Conservation (phyloP, 2,888 invertebrate species). For the Apantesis nais region DNA sequence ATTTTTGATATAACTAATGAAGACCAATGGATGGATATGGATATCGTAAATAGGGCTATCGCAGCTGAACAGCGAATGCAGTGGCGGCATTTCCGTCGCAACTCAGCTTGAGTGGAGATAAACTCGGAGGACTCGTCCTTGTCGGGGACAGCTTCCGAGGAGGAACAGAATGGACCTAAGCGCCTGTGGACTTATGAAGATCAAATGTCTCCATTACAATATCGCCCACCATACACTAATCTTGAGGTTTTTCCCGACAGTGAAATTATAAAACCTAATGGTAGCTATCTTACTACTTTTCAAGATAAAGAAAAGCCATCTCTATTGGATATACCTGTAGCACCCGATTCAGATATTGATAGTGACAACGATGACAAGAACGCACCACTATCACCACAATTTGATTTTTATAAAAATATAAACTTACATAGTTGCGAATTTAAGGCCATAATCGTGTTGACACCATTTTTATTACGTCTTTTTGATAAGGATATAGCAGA, state of each 20-base stretch:
- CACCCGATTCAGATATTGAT: not conserved
- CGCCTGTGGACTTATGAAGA: conserved; percentile 8
- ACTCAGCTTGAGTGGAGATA: conserved; percentile 10
- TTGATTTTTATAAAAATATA: not conserved
- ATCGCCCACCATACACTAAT: too few species aligned
- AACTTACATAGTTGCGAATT: not conserved
- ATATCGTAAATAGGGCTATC: not conserved
- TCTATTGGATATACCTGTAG: conserved; percentile 10
- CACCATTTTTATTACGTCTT: not conserved
- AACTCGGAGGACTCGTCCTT: conserved; percentile 13
- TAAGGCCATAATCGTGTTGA: not conserved
- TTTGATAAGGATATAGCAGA: not conserved
- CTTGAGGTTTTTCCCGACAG: not conserved
- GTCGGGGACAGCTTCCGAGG: conserved; percentile 14
- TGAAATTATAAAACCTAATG: not conserved
- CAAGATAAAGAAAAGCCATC: not conserved
- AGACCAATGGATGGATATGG: not conserved
- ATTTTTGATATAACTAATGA: not conserved
- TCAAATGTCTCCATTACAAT: not conserved
- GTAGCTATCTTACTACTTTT: not conserved
- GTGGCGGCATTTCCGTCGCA: not conserved
- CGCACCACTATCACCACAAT: not conserved
- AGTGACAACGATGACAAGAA: not conserved
- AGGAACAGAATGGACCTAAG: not conserved
- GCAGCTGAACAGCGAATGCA: not conserved